Evolutionary conservation across 2,888 invertebrate species (phyloP).

Genomic region (Philopedon plagiatum): DNA sequence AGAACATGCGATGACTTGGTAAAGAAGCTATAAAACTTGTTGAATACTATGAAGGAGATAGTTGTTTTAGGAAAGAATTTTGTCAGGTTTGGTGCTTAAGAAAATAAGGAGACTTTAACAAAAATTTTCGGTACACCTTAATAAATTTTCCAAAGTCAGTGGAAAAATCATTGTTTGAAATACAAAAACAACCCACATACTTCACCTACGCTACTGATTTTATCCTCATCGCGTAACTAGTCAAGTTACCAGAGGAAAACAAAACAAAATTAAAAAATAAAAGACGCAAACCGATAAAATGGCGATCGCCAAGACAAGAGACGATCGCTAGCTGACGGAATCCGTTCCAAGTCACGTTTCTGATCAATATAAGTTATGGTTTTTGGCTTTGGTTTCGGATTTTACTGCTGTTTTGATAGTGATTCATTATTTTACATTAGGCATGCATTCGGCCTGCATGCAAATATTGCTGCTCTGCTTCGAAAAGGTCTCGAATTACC

Average conservation of each 20-base stretch:
- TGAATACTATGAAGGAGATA: too few species aligned
- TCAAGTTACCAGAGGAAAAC: slow-evolving; percentile 23
- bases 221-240: slow-evolving; percentile 20
- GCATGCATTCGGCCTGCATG: slow-evolving; percentile 47
- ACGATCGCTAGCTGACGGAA: slow-evolving; percentile 46
- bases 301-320: slow-evolving; percentile 51
- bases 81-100: too few species aligned
- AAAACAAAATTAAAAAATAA: slow-evolving; percentile 39
- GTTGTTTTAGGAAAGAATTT: too few species aligned
- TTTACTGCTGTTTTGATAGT: slow-evolving; percentile 52
- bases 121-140: too few species aligned
- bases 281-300: slow-evolving; percentile 45
- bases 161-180: too few species aligned
- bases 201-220: slow-evolving; percentile 14
- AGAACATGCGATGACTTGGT: too few species aligned
- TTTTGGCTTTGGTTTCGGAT: slow-evolving; percentile 48
- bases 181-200: too few species aligned
- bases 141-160: too few species aligned
- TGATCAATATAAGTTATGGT: slow-evolving; percentile 53
- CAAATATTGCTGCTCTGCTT: slow-evolving; percentile 35
- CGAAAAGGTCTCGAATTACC: slow-evolving; percentile 41
- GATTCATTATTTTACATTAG: slow-evolving; percentile 52
- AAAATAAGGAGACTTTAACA: too few species aligned
- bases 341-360: slow-evolving; percentile 51
- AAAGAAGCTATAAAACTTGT: too few species aligned